A percentile compares a stretch with the other conserved stretches of the same genome.
Conservation (phyloP, 2,797 vertebrate genomes). For the Amblyopsis hoosieri region DNA sequence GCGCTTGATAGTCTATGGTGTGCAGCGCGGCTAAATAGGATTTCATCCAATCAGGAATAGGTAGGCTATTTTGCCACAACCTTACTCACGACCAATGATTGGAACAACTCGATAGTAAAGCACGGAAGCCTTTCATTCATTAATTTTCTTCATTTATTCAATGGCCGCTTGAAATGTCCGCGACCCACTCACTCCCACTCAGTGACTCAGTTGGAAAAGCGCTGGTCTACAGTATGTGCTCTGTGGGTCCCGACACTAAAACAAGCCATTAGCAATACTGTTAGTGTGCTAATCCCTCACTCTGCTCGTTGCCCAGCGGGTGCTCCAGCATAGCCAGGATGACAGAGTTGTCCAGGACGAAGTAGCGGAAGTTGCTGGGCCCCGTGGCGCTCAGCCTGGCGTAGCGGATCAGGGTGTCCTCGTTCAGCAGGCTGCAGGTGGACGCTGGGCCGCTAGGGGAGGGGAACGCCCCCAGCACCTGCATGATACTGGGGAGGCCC, state of each 20-base stretch:
- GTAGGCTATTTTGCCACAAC: too few relatives aligned
- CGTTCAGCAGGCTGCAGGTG: conserved; percentile 94
- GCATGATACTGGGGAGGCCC: conserved; percentile 88
- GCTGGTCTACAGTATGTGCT: too few relatives aligned
- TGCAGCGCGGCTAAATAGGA: too few relatives aligned
- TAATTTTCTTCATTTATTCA: too few relatives aligned
- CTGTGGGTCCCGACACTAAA: background rate
- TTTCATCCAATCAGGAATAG: too few relatives aligned
- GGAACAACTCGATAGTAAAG: too few relatives aligned
- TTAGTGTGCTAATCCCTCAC: conserved; percentile 73
- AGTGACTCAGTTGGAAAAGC: too few relatives aligned
- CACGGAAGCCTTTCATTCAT: too few relatives aligned
- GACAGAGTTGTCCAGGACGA: conserved; percentile 94
- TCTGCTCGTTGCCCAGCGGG: conserved; percentile 94
- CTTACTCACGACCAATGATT: too few relatives aligned
- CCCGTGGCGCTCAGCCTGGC: conserved; percentile 88
- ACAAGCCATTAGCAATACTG: background rate
- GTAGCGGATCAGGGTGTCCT: conserved; percentile 91
- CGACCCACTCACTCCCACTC: too few relatives aligned
- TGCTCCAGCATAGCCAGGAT: conserved; percentile 97
- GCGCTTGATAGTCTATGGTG: too few relatives aligned
- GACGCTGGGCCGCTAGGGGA: conserved; percentile 94
- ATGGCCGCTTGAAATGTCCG: too few relatives aligned
- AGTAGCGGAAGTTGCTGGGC: conserved; percentile 93
- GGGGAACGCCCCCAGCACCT: conserved; percentile 93